Evolutionary conservation across 1,140 invertebrate genomes (phyloP), one percentile per base, ranked within the genome.

Genomic region (Bacillus rossius): DNA sequence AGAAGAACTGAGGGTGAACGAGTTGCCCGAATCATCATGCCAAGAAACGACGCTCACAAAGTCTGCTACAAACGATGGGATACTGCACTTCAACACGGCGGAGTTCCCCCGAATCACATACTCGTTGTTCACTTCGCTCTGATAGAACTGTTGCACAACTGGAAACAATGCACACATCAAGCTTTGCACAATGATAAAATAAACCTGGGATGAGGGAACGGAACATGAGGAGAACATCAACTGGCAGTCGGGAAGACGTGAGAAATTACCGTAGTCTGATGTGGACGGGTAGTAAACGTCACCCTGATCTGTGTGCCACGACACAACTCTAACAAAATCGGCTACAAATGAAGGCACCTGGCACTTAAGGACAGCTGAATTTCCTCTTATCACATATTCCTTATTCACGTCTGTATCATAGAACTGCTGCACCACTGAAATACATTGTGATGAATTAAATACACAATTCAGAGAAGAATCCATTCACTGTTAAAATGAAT

Each of bases 51-150:
- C 88, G 62, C 83, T 82, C 52, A 96, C 86, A 73, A 94, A 96
- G 75, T 96, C 92, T 26, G 89, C 89, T 45, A 95, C 91, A 74
- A 94, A 96, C 17, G 88, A 90, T 19, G 94, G 94, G 64, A 96
- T 92, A 70, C 89, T 86, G 78, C 94, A 97, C 72, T 92, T 94
- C 47, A 98, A 79, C 63, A 96, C 86, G n/a, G 92, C 93, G 42
- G 91, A 88, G 75, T 96, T 95, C 50, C 92, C 92, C 71, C 88
- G 84, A 66, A 95, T 95, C 4, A 93, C 92, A 77, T 94, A 96
- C 63, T 94, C 92, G 74, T 95, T 94, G 77, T 91, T 90, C 65
- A 93, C 91, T 75, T 94, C 91, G 17, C 89, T 91, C 66, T 92
- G 88, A 76, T 93, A 94, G 69, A 86, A 82, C 74, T 94, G 91